Evolutionary conservation across 2,888 invertebrate species (phyloP).

Genomic region (Diarsia dahlii): DNA sequence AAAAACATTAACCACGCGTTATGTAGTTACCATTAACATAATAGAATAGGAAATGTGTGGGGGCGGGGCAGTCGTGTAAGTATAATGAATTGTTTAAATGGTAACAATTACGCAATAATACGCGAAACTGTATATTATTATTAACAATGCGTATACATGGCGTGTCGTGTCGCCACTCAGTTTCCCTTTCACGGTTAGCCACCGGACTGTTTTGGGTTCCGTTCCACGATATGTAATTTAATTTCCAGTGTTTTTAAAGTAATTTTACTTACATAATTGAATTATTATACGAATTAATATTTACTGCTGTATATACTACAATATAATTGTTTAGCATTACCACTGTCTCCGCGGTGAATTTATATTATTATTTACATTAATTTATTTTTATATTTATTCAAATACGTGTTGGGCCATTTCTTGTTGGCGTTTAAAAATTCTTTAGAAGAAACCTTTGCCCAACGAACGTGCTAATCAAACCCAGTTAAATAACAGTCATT

Average conservation of each 20-base stretch:
- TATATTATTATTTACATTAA: too few relatives aligned
- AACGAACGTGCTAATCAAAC: constrained; percentile 1
- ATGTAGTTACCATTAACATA: constrained; percentile 8
- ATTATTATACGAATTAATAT: background rate
- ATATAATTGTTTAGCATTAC: background rate
- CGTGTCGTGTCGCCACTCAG: constrained; percentile 66
- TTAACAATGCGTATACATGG: constrained; percentile 57
- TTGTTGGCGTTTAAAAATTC: too few relatives aligned
- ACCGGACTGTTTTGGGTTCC: constrained; percentile 64
- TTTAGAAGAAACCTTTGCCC: background rate
- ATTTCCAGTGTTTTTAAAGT: background rate
- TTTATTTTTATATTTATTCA: too few relatives aligned
- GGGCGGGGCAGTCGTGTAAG: background rate
- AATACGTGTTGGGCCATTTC: too few relatives aligned
- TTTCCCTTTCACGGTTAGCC: constrained; percentile 75
- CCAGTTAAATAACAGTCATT: constrained; percentile 20
- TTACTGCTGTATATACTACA: background rate
- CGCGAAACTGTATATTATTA: constrained; percentile 55
- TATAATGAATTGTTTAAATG: constrained; percentile 45
- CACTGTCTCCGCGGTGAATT: background rate
- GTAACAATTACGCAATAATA: constrained; percentile 48
- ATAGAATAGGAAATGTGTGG: background rate
- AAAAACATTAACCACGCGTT: constrained; percentile 8
- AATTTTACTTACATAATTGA: background rate
- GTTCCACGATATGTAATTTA: constrained; percentile 13